phyloP scores from a whole-genome alignment of 2,888 invertebrate genomes.

The Dinocampus coccinellae region DNA sequence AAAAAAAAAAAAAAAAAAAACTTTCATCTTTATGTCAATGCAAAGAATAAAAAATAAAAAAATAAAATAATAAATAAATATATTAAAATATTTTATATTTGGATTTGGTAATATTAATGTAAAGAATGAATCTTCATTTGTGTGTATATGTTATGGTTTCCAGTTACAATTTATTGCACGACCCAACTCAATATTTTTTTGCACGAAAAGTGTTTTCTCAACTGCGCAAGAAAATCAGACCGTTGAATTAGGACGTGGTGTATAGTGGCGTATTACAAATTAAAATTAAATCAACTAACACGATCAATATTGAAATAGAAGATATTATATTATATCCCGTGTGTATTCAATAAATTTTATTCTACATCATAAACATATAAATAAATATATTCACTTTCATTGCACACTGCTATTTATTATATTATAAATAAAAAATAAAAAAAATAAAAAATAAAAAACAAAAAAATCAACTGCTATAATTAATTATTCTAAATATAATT shows the following conservation, averaged over 20 bases:
- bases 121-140: not conserved
- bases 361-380: too few relatives aligned
- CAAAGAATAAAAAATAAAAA: not conserved
- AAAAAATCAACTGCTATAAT: too few relatives aligned
- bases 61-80: not conserved
- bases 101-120: not conserved
- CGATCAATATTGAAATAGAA: not conserved
- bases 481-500: too few relatives aligned
- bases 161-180: not conserved
- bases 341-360: too few relatives aligned
- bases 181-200: not conserved
- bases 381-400: too few relatives aligned
- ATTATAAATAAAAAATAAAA: too few relatives aligned
- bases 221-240: not conserved
- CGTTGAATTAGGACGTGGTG: conserved; percentile 7
- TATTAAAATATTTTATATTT: not conserved
- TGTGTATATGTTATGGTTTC: not conserved
- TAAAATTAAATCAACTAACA: conserved; percentile 18
- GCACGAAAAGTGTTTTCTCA: not conserved
- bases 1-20: too few relatives aligned
- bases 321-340: too few relatives aligned
- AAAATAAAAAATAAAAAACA: too few relatives aligned
- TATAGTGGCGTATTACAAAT: too few relatives aligned
- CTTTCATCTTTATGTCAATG: too few relatives aligned
- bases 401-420: too few relatives aligned